Percentiles rank a stretch among this genome's conserved stretches.
These are phyloP conservation scores for Peromyscus leucopus DNA, from an alignment of 2,113 vertebrate genomes.

Conservation along the genomic window DNA sequence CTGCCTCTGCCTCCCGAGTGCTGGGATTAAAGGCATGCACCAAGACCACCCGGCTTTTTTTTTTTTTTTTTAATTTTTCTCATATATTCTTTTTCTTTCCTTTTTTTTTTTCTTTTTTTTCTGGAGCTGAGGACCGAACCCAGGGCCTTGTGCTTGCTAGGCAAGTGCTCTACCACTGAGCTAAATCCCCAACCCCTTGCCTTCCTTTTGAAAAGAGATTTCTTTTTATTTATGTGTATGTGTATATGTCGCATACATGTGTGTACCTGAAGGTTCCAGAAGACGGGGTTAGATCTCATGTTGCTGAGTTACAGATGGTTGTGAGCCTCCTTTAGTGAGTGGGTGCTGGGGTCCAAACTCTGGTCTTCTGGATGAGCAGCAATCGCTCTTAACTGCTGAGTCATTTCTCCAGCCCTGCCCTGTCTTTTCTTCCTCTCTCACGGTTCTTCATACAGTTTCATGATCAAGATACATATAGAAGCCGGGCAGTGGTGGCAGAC, in stretches of 20 bases:
- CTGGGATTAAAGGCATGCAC: too few relatives aligned
- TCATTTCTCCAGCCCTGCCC: not conserved
- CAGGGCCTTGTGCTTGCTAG: too few relatives aligned
- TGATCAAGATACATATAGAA: not conserved
- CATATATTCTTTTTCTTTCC: not conserved
- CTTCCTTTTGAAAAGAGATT: not conserved
- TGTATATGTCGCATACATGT: not conserved
- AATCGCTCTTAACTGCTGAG: not conserved
- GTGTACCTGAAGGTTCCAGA: not conserved
- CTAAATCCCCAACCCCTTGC: too few relatives aligned
- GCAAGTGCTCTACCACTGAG: too few relatives aligned
- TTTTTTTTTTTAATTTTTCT: too few relatives aligned
- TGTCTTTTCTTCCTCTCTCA: not conserved
- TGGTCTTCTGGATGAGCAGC: not conserved
- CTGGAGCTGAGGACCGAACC: too few relatives aligned
- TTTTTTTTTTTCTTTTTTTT: too few relatives aligned
- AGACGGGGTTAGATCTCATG: not conserved
- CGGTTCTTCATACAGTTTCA: not conserved
- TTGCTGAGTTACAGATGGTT: not conserved
- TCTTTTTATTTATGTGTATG: not conserved
- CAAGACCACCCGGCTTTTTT: too few relatives aligned
- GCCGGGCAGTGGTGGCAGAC: too few relatives aligned
- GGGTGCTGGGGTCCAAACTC: not conserved
- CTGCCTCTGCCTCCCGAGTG: too few relatives aligned
- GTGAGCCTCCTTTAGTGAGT: not conserved